phyloP scores from a whole-genome alignment of 2,797 vertebrate genomes.

The Threskiornis aethiopicus region DNA sequence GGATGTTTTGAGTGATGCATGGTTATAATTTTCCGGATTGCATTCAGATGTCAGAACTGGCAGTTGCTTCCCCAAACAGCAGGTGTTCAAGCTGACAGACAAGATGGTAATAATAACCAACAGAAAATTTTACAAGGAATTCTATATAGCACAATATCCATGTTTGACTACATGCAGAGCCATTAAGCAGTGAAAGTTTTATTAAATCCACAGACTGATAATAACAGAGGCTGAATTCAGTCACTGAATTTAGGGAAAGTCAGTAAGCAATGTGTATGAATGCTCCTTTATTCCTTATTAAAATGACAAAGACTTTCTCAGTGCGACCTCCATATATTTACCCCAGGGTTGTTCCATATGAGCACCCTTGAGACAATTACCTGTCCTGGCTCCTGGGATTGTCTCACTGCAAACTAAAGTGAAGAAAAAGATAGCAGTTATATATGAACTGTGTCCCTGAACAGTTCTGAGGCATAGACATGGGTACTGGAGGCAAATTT shows the following conservation, averaged over 20 bases:
- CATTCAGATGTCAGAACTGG: constrained; percentile 68
- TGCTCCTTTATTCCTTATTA: not conserved
- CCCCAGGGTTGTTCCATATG: not conserved
- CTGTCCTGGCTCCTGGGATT: not conserved
- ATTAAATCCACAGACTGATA: not conserved
- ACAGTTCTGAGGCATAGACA: not conserved
- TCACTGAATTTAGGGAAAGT: not conserved
- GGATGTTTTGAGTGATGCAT: constrained; percentile 52
- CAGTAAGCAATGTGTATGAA: not conserved
- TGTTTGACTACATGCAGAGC: not conserved
- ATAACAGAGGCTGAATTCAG: not conserved
- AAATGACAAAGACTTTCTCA: not conserved
- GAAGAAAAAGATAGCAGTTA: not conserved
- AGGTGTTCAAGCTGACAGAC: constrained; percentile 59
- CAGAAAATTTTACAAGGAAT: not conserved
- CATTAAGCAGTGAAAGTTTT: not conserved
- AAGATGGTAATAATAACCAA: not conserved
- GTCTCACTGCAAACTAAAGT: not conserved
- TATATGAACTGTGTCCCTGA: not conserved
- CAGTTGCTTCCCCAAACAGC: constrained; percentile 32
- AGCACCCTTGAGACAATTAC: not conserved
- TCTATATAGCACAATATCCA: not conserved
- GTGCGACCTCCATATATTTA: not conserved
- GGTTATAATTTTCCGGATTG: constrained; percentile 38
- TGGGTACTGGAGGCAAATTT: not conserved